Conservation (phyloP, 1,140 invertebrate species). For the Neotoxoptera formosana region DNA sequence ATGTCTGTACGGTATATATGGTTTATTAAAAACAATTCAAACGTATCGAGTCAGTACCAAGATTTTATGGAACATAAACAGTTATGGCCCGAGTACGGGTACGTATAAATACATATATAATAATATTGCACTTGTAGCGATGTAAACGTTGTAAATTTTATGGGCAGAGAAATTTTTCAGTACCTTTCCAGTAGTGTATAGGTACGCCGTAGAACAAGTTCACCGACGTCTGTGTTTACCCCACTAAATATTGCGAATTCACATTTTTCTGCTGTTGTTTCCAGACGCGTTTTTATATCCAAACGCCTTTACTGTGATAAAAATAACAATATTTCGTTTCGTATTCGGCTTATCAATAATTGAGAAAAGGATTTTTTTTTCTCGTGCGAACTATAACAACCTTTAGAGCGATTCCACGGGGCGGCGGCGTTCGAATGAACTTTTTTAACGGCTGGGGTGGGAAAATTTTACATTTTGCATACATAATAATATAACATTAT, state of each 20-base stretch:
- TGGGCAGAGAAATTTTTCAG: background rate
- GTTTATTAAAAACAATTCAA: constrained; percentile 9
- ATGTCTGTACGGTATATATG: background rate
- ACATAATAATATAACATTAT: too few relatives aligned
- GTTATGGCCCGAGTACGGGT: background rate
- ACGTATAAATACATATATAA: background rate
- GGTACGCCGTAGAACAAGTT: background rate
- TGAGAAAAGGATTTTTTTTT: background rate
- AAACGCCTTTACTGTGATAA: background rate
- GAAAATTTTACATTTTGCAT: background rate
- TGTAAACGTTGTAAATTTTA: background rate
- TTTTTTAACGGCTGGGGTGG: background rate
- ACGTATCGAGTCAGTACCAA: background rate
- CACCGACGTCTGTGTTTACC: background rate
- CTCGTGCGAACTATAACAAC: background rate
- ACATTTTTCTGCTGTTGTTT: background rate
- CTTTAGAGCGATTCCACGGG: background rate
- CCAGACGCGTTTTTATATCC: background rate
- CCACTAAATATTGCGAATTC: background rate
- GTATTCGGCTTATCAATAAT: background rate
- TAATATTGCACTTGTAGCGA: constrained; percentile 2
- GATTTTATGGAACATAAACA: constrained; percentile 9
- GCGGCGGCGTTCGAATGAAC: background rate
- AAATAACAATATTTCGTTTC: background rate
- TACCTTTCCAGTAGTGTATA: background rate